Percentiles rank a stretch among this genome's conserved stretches.
These are phyloP conservation scores for Scophthalmus maximus DNA, from an alignment of 2,113 vertebrate species.

Conservation along the genomic window DNA sequence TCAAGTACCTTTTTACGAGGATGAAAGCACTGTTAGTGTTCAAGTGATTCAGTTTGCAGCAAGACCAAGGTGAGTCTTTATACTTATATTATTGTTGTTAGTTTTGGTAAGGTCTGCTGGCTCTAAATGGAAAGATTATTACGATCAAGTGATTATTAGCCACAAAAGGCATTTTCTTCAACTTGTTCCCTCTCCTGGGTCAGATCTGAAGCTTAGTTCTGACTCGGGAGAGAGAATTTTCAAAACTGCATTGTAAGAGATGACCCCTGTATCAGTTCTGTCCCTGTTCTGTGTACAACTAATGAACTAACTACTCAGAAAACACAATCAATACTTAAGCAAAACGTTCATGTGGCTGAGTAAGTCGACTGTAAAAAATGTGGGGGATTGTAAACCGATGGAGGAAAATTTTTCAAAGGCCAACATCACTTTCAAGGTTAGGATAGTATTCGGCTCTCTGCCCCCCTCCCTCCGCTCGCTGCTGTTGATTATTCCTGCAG, in stretches of 20 bases:
- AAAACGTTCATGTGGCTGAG: slow-evolving; percentile 32
- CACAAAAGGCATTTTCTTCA: not conserved
- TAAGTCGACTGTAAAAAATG: slow-evolving; percentile 34
- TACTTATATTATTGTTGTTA: not conserved
- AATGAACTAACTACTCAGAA: slow-evolving; percentile 26
- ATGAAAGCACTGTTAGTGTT: slow-evolving; percentile 51
- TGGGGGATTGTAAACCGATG: slow-evolving; percentile 29
- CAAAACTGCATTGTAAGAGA: not conserved
- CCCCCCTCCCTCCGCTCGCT: not conserved
- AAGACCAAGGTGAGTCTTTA: slow-evolving; percentile 57
- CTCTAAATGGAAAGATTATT: not conserved
- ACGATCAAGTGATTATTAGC: not conserved
- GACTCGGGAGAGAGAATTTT: no score
- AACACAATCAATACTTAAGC: slow-evolving; percentile 34
- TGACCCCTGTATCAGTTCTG: not conserved
- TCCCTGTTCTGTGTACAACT: not conserved
- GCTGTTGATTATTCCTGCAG: slow-evolving; percentile 72
- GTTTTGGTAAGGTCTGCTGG: not conserved
- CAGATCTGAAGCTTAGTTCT: not conserved
- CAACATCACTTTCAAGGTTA: slow-evolving; percentile 58
- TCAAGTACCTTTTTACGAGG: slow-evolving; percentile 24
- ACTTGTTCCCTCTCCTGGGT: not conserved
- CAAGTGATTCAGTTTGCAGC: slow-evolving; percentile 33
- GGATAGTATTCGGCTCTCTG: slow-evolving; percentile 11
- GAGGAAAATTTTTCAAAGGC: slow-evolving; percentile 42